Evolutionary conservation across 2,888 invertebrate species (phyloP), one percentile per base, ranked within the genome.

Genomic region (Melanophora roralis): DNA sequence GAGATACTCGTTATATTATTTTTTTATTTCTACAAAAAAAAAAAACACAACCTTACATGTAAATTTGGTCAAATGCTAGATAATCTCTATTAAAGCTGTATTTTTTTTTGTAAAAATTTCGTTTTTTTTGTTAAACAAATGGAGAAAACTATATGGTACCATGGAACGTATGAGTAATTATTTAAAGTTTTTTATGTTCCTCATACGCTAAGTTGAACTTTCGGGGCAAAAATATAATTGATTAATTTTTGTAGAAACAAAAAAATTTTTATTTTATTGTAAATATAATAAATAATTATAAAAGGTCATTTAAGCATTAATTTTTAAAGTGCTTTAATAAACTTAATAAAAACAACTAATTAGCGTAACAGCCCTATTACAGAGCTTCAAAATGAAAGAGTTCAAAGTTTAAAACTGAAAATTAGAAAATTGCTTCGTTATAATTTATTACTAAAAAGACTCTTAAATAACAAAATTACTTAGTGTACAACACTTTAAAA

Each of bases 61-160:
- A 65, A 49, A 57, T 59, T 32, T 59, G 57, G 19, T 49, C 43
- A 38, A 74, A 74, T 64, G 19, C 57, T 21, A 47, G 32, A 65
- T 57, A 64, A 62, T 53, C 16, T 72, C 21, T 45, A 62, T 36
- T 34, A 47, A 38, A 47, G n/a, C 32, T 71, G 40, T 71, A 38
- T 27, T 3, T 8, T n/a, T n/a, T 12, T 14, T 36, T 62, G 19
- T 40, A 14, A 14, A n/a, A n/a, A n/a, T n/a, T 43, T n/a, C 5
- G 1, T 32, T 55, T 12, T n/a, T 57, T 23, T 5, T 40, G 19
- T 19, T 8, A 6, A 16, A 0, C 32, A 43, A 62, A 51, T 53
- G 21, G n/a, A 51, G 45, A 23, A 45, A 43, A 23, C 23, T 23
- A 59, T 59, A 53, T 1, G 3, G 16, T 1, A 8, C n/a, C 1